phyloP scores from a whole-genome alignment of 2,797 vertebrate species.

The Trachops cirrhosus region DNA sequence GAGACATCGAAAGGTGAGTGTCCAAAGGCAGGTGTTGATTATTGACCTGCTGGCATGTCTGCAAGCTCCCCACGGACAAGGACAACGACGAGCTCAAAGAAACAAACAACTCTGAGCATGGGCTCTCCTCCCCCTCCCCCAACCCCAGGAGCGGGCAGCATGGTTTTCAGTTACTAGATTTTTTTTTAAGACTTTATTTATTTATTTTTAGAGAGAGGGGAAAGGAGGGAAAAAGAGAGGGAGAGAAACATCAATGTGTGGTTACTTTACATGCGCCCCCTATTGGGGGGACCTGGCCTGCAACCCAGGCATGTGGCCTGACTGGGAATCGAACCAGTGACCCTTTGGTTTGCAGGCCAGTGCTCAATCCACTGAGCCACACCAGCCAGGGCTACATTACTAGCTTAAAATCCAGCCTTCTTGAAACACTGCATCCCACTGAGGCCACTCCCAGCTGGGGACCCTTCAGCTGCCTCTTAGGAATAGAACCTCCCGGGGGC shows the following conservation, averaged over 20 bases:
- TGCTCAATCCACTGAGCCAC: no score
- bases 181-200: no score
- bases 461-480: not conserved
- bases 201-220: no score
- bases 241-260: no score
- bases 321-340: no score
- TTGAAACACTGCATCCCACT: not conserved
- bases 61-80: not conserved
- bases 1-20: not conserved
- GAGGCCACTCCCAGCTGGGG: not conserved
- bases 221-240: no score
- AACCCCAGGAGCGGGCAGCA: not conserved
- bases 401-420: not conserved
- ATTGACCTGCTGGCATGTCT: not conserved
- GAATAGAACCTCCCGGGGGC: not conserved
- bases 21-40: not conserved
- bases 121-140: not conserved
- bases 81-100: rapidly evolving
- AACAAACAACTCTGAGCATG: not conserved
- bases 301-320: no score
- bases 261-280: no score
- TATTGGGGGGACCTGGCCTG: no score
- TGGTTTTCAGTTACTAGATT: not conserved
- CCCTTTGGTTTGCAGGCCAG: no score
- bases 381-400: not conserved